These are phyloP conservation scores for Eulemur rubriventer DNA, from an alignment of 2,797 vertebrate species.

Conservation along the genomic window DNA sequence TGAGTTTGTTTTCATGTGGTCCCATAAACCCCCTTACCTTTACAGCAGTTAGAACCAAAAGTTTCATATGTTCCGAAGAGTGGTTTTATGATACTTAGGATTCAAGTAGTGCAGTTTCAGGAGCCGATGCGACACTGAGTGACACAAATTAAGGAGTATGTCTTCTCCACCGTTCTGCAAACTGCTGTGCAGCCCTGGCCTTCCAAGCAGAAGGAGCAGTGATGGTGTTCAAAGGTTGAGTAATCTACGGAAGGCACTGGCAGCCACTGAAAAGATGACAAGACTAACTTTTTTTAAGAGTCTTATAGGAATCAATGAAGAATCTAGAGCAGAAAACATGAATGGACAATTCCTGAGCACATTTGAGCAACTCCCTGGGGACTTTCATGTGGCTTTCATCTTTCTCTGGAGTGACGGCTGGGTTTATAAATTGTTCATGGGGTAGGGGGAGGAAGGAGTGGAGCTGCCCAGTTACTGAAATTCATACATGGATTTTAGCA, in stretches of 20 bases:
- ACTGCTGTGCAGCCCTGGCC: neutral
- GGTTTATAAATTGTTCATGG: neutral
- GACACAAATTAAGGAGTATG: neutral
- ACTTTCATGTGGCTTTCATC: neutral
- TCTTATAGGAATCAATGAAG: neutral
- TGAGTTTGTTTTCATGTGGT: neutral
- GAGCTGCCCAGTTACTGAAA: neutral
- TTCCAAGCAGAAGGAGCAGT: neutral
- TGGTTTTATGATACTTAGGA: neutral
- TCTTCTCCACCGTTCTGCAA: neutral
- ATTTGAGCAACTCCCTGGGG: neutral
- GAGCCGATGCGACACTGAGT: neutral
- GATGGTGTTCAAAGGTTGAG: neutral
- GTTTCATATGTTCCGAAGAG: neutral
- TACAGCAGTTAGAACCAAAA: neutral
- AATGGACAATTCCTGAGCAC: neutral
- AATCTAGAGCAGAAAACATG: neutral
- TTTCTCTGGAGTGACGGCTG: neutral
- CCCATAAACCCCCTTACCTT: neutral
- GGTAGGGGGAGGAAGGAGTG: neutral
- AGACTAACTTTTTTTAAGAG: neutral
- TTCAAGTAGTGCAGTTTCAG: neutral
- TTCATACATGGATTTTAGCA: neutral
- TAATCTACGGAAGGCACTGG: neutral
- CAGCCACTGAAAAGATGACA: neutral